Evolutionary conservation across 2,888 invertebrate genomes (phyloP).

Genomic region (Ornithoptera alexandrae): DNA sequence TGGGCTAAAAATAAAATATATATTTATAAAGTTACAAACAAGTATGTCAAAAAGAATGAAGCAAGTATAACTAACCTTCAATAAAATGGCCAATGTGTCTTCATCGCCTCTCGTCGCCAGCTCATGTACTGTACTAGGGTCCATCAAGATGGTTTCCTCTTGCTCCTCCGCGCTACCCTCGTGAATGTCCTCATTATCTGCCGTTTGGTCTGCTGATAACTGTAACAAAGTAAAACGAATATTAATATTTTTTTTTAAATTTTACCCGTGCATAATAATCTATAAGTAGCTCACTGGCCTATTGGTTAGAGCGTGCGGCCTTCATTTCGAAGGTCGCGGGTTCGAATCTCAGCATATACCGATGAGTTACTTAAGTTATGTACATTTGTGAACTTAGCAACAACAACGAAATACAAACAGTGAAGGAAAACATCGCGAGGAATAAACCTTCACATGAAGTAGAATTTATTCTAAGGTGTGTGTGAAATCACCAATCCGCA

Average conservation of each 20-base stretch:
- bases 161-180: conserved; percentile 49
- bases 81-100: conserved; percentile 81
- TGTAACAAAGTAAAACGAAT: conserved; percentile 31
- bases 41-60: not conserved
- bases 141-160: conserved; percentile 51
- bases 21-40: too few species aligned
- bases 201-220: conserved; percentile 51
- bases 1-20: too few species aligned
- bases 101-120: conserved; percentile 88
- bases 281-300: not conserved
- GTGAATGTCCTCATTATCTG: conserved; percentile 46
- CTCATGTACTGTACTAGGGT: conserved; percentile 86
- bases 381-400: too few species aligned
- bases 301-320: too few species aligned
- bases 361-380: too few species aligned
- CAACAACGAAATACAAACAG: too few species aligned
- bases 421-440: too few species aligned
- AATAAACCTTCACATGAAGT: too few species aligned
- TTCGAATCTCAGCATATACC: too few species aligned
- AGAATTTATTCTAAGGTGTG: too few species aligned
- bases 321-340: too few species aligned
- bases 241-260: not conserved
- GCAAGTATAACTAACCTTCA: conserved; percentile 67
- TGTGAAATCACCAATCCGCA: too few species aligned
- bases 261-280: not conserved